Evolutionary conservation across 1,140 invertebrate genomes (phyloP).

Genomic region (Dicyema japonicum): DNA sequence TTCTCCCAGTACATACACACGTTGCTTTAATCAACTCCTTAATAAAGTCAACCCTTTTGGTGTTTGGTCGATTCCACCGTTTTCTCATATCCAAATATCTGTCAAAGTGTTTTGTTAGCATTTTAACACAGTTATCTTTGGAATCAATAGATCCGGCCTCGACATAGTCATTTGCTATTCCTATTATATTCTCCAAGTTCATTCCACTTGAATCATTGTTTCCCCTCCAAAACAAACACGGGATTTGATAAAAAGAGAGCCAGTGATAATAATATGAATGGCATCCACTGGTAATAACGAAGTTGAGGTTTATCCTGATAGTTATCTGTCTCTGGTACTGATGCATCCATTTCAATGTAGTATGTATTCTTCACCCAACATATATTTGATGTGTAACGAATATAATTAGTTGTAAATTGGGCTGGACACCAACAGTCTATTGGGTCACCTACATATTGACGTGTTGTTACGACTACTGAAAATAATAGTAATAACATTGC

Average conservation of each 20-base stretch:
- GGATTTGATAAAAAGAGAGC: conserved; percentile 1
- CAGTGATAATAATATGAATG: conserved; percentile 1
- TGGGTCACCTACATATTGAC: conserved; percentile 6
- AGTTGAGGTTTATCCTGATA: conserved; percentile 1
- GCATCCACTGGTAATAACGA: conserved; percentile 4
- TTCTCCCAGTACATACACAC: conserved; percentile 8
- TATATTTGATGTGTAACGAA: conserved; percentile 6
- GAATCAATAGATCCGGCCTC: too few relatives aligned
- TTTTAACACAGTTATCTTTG: too few relatives aligned
- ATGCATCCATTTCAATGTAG: conserved; percentile 1
- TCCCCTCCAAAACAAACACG: too few relatives aligned
- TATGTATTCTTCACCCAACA: conserved; percentile 4
- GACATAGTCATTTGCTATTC: too few relatives aligned
- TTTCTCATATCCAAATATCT: too few relatives aligned
- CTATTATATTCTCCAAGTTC: too few relatives aligned
- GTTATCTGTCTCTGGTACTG: conserved; percentile 1
- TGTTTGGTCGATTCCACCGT: too few relatives aligned
- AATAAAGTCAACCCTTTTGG: too few relatives aligned
- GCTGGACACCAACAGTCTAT: conserved; percentile 7
- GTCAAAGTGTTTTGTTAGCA: too few relatives aligned
- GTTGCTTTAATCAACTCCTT: too few relatives aligned
- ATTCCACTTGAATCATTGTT: too few relatives aligned
- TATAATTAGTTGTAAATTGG: conserved; percentile 6
- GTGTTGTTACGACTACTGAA: conserved; percentile 2
- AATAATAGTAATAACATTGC: conserved; percentile 3